Conservation (phyloP, 2,113 vertebrate genomes). For the Campylorhamphus procurvoides region DNA sequence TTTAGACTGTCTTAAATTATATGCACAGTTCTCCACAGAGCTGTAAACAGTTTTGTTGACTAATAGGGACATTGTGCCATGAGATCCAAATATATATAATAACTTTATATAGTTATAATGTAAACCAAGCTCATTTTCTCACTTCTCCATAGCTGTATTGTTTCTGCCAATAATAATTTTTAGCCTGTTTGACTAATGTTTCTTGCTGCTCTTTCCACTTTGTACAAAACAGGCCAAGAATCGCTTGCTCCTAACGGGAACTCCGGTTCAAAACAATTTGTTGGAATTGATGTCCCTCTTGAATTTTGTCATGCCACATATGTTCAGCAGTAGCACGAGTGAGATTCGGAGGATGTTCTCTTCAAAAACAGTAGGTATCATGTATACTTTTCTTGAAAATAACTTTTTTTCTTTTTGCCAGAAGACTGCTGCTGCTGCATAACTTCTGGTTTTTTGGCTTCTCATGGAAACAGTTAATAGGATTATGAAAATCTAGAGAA, state of each 20-base stretch:
- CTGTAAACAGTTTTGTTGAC: neutral
- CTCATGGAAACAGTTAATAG: fast-evolving
- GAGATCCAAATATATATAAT: neutral
- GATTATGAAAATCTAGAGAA: neutral
- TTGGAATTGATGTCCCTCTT: conserved; percentile 95
- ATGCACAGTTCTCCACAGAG: neutral
- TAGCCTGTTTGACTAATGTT: neutral
- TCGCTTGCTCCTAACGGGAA: conserved; percentile 92
- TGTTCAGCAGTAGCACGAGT: conserved; percentile 93
- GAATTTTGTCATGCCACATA: conserved; percentile 98
- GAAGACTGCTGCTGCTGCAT: neutral
- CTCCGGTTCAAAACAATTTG: conserved; percentile 95
- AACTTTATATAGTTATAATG: neutral
- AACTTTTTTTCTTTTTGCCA: neutral
- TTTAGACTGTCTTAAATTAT: neutral
- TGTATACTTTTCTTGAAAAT: neutral
- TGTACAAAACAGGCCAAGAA: conserved; percentile 81
- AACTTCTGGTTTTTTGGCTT: neutral
- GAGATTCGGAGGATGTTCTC: conserved; percentile 97
- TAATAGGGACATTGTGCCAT: neutral
- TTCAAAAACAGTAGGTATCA: conserved; percentile 82
- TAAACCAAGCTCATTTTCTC: neutral
- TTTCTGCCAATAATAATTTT: neutral
- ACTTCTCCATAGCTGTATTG: neutral
- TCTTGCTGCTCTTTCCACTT: neutral